These are phyloP conservation scores for Brachymystax lenok DNA, from an alignment of 2,797 vertebrate genomes.

Conservation along the genomic window DNA sequence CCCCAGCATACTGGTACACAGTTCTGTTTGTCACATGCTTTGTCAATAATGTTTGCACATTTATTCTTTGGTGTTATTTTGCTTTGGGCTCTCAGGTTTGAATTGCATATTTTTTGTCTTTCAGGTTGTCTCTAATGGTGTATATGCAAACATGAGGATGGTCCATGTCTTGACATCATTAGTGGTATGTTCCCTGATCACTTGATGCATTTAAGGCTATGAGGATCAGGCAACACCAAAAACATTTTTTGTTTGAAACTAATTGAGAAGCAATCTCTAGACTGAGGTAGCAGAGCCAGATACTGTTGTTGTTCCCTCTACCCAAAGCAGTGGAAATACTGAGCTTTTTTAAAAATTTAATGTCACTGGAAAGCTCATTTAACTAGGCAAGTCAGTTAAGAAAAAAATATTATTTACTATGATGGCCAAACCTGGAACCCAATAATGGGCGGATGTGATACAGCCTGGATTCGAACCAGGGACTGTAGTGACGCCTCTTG, in stretches of 20 bases:
- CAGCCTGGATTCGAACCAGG: too few species aligned
- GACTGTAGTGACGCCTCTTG: too few species aligned
- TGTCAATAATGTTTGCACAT: not conserved
- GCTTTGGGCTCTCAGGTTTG: not conserved
- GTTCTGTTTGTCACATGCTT: not conserved
- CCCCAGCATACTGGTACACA: not conserved
- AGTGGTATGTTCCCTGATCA: constrained; percentile 83
- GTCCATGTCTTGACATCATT: constrained; percentile 98
- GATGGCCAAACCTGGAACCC: too few species aligned
- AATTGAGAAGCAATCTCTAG: not conserved
- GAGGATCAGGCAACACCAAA: not conserved
- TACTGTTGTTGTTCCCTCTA: too few species aligned
- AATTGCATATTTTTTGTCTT: constrained; percentile 30
- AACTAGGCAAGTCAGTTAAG: too few species aligned
- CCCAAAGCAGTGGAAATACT: too few species aligned
- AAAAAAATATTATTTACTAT: too few species aligned
- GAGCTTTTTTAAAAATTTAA: not conserved
- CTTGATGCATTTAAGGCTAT: not conserved
- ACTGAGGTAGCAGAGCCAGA: too few species aligned
- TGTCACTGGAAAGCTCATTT: not conserved
- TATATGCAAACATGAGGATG: constrained; percentile 99
- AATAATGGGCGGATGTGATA: too few species aligned
- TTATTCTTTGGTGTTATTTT: not conserved
- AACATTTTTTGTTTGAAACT: not conserved
- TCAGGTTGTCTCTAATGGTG: constrained; percentile 95